Conservation (phyloP, 2,113 vertebrate genomes). For the Bufo bufo region DNA sequence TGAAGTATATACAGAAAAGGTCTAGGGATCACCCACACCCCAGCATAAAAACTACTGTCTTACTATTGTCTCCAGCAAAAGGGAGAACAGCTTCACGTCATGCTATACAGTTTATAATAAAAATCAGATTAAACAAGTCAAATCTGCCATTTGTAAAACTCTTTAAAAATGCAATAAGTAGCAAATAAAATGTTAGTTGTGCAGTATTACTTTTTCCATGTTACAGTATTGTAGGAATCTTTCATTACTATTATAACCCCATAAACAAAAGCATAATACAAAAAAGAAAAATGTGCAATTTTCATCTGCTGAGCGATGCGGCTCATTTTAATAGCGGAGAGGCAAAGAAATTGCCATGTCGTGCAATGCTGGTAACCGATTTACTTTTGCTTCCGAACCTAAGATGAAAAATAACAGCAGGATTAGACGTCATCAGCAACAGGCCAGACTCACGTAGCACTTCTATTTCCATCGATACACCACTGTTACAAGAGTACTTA, state of each 20-base stretch:
- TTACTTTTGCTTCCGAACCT: slow-evolving; percentile 95
- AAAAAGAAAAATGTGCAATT: slow-evolving; percentile 23
- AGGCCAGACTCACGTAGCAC: no score
- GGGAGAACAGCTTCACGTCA: background rate
- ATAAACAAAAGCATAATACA: background rate
- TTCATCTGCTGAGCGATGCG: background rate
- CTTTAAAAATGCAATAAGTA: background rate
- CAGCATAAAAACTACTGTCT: background rate
- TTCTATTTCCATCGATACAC: no score
- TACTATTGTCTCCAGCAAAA: slow-evolving; percentile 8
- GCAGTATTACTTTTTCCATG: slow-evolving; percentile 9
- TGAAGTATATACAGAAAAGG: background rate
- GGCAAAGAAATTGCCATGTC: slow-evolving; percentile 88
- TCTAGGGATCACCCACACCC: background rate
- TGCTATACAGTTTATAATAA: background rate
- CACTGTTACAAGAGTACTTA: slow-evolving; percentile 64
- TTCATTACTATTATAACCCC: background rate
- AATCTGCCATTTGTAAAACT: slow-evolving; percentile 14
- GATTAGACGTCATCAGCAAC: no score
- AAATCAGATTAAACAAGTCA: background rate
- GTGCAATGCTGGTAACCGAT: slow-evolving; percentile 75
- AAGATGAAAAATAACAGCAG: slow-evolving; percentile 44
- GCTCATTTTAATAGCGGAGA: slow-evolving; percentile 87
- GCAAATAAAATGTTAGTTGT: slow-evolving; percentile 12
- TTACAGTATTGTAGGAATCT: slow-evolving; percentile 26